Evolutionary conservation across 2,113 vertebrate species (phyloP).

Genomic region (Bombycilla garrulus): DNA sequence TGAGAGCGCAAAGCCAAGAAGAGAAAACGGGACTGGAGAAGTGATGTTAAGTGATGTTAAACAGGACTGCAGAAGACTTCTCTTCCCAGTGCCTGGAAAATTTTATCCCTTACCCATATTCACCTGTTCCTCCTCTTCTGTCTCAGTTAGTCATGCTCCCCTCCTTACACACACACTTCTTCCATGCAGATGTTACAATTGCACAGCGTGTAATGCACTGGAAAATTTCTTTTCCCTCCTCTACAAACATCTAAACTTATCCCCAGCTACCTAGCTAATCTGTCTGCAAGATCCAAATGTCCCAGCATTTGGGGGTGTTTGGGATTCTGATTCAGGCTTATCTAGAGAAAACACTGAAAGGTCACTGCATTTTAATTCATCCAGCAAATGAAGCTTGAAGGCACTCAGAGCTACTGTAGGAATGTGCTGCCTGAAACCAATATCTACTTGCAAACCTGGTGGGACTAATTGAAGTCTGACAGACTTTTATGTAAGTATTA

Average conservation of each 20-base stretch:
- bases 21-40: background rate
- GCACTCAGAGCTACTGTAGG: rapidly evolving
- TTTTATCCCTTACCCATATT: background rate
- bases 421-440: background rate
- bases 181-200: background rate
- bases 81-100: background rate
- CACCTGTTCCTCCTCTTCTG: background rate
- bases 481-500: background rate
- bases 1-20: background rate
- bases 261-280: background rate
- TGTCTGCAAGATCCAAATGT: background rate
- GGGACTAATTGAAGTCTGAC: background rate
- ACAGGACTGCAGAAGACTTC: rapidly evolving
- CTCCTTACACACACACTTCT: background rate
- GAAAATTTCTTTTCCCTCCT: conserved; percentile 24
- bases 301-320: background rate
- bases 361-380: background rate
- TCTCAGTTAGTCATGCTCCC: background rate
- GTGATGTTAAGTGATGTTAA: too few relatives aligned
- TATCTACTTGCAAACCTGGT: background rate
- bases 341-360: background rate
- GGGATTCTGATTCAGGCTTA: conserved; percentile 9
- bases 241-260: conserved; percentile 26
- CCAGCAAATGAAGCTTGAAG: background rate
- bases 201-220: background rate